These are phyloP conservation scores for Mimas tiliae DNA, from an alignment of 2,888 invertebrate species.

Conservation along the genomic window DNA sequence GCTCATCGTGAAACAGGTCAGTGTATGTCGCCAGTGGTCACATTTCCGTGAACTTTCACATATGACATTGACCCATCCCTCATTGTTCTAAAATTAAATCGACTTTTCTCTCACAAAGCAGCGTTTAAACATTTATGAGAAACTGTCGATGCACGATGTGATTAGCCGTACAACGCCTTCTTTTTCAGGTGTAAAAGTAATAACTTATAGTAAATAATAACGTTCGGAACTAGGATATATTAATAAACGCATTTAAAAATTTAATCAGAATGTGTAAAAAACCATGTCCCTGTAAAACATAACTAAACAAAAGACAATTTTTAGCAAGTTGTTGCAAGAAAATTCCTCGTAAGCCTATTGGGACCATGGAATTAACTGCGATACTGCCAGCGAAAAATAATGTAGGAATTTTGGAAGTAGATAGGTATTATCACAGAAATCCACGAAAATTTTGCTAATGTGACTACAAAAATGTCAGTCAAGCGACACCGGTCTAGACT, in stretches of 20 bases:
- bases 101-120: neutral
- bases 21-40: conserved; percentile 35
- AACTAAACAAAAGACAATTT: no score
- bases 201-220: neutral
- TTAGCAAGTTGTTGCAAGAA: no score
- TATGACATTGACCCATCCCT: conserved; percentile 17
- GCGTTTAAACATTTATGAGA: neutral
- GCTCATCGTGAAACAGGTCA: conserved; percentile 81
- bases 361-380: no score
- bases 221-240: neutral
- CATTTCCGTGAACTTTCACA: conserved; percentile 14
- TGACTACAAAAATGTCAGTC: no score
- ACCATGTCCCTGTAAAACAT: no score
- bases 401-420: no score
- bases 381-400: no score
- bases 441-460: no score
- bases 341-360: no score
- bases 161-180: conserved; percentile 19
- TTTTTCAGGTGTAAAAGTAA: neutral
- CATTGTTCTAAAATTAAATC: conserved; percentile 7
- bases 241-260: neutral
- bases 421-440: no score
- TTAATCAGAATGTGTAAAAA: no score
- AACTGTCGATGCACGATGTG: neutral
- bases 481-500: no score